Conservation (phyloP, 2,888 invertebrate species). For the Phyto melanocephala region DNA sequence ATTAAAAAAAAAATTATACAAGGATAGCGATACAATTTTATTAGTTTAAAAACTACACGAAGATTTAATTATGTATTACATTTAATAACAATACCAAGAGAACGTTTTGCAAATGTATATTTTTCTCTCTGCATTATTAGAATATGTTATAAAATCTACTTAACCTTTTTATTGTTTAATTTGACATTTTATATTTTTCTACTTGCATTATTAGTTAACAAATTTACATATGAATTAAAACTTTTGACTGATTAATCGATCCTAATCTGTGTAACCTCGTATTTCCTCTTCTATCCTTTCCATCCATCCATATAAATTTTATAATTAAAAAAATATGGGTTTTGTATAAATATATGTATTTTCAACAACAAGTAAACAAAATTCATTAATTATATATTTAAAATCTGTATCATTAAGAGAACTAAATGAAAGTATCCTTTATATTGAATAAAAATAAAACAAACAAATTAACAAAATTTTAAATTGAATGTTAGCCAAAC, state of each 20-base stretch:
- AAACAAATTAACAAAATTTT: conserved; percentile 57
- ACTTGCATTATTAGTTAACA: conserved; percentile 13
- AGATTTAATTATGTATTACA: too few relatives aligned
- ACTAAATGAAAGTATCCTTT: conserved; percentile 64
- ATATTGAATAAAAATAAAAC: conserved; percentile 63
- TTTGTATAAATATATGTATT: conserved; percentile 68
- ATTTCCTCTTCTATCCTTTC: neutral
- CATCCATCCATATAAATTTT: neutral
- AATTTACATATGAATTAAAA: neutral
- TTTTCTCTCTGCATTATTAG: conserved; percentile 5
- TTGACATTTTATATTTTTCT: conserved; percentile 30
- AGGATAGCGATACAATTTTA: too few relatives aligned
- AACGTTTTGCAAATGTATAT: conserved; percentile 1
- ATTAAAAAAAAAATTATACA: too few relatives aligned
- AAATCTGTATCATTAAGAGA: conserved; percentile 67
- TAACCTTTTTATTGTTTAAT: neutral
- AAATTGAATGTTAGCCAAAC: too few relatives aligned
- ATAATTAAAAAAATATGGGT: conserved; percentile 68
- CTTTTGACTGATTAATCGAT: neutral
- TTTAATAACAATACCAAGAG: neutral
- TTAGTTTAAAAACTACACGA: too few relatives aligned
- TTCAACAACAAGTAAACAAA: conserved; percentile 31
- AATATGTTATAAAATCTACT: conserved; percentile 7
- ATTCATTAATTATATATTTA: conserved; percentile 69
- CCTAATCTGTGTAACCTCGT: neutral